These are phyloP conservation scores for Caranx ignobilis DNA, from an alignment of 2,113 vertebrate genomes.

Conservation along the genomic window DNA sequence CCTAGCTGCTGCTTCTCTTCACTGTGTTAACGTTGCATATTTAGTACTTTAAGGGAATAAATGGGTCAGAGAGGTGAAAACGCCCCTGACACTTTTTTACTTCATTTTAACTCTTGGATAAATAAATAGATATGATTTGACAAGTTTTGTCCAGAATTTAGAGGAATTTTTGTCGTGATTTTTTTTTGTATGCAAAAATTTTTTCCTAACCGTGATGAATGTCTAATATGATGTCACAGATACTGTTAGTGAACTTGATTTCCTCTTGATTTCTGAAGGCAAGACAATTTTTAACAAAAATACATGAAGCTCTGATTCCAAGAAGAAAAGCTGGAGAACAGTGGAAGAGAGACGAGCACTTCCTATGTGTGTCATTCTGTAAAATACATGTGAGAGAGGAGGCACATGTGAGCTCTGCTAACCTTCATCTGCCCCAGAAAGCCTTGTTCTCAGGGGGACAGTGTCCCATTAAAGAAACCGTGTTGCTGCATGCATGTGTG, in stretches of 20 bases:
- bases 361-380: conserved; percentile 12
- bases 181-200: not conserved
- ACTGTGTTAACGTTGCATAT: not conserved
- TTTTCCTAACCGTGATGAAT: no score
- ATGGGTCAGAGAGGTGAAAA: conserved; percentile 1
- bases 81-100: not conserved
- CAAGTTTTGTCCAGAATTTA: no score
- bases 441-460: conserved; percentile 34
- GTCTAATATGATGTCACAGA: not conserved
- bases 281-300: no score
- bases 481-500: conserved; percentile 10
- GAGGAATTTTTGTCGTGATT: not conserved
- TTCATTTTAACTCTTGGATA: not conserved
- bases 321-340: not conserved
- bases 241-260: no score
- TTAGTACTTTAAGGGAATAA: not conserved
- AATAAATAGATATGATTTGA: not conserved
- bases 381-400: conserved; percentile 12
- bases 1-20: conserved; percentile 2
- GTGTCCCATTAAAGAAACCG: conserved; percentile 48
- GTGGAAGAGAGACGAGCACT: not conserved
- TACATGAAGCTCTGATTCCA: no score
- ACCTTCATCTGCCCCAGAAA: conserved; percentile 67
- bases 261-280: no score
- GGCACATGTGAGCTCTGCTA: conserved; percentile 23